phyloP scores from a whole-genome alignment of 2,113 vertebrate species.

The Aspiorhynchus laticeps region DNA sequence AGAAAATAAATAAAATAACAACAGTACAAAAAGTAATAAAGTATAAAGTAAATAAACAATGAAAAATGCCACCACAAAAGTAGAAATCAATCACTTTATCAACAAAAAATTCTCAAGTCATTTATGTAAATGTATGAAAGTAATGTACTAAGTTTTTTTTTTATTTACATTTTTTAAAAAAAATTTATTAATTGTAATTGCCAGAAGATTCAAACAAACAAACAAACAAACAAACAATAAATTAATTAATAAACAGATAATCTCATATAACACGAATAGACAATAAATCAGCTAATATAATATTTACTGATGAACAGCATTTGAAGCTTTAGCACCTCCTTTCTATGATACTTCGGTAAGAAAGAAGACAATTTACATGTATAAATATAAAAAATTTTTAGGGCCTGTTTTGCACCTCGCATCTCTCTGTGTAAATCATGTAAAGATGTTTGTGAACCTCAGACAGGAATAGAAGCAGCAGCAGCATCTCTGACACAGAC shows the following conservation, averaged over 20 bases:
- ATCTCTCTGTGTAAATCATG: neutral
- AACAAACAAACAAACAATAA: no score
- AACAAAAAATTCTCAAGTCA: neutral
- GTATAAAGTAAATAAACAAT: neutral
- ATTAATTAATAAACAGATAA: neutral
- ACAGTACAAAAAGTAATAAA: neutral
- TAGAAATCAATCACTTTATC: neutral
- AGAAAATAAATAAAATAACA: no score
- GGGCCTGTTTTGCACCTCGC: neutral
- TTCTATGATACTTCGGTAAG: neutral
- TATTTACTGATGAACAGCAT: neutral
- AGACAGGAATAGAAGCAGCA: conserved; percentile 19
- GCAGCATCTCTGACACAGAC: neutral
- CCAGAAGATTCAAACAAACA: neutral
- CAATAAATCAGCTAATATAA: neutral
- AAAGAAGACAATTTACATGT: neutral
- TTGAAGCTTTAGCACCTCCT: neutral
- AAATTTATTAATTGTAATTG: neutral
- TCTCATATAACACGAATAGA: neutral
- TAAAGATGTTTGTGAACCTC: conserved; percentile 11
- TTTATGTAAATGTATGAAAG: neutral
- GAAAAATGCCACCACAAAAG: neutral
- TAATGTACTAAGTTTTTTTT: neutral
- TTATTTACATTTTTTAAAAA: neutral
- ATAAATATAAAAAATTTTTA: neutral